Percentiles rank a stretch among this genome's conserved stretches.
phyloP scores from a whole-genome alignment of 2,888 invertebrate species.

The Stenichneumon culpator region DNA sequence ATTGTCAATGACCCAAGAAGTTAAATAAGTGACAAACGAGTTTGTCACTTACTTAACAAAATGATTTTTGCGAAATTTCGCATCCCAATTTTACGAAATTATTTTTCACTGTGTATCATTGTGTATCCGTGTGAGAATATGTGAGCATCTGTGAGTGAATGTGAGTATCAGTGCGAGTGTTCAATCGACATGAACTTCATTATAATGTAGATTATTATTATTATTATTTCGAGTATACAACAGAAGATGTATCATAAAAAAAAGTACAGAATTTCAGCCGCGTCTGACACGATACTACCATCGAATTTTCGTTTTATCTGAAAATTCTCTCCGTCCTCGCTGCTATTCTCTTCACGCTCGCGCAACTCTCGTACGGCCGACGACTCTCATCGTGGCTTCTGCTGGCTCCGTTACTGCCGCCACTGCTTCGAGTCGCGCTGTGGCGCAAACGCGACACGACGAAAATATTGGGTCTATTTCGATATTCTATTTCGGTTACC shows the following conservation, averaged over 20 bases:
- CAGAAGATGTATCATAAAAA: neutral
- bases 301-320: slow-evolving; percentile 31
- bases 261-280: neutral
- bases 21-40: too few relatives aligned
- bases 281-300: neutral
- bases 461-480: slow-evolving; percentile 85
- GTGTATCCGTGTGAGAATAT: too few relatives aligned
- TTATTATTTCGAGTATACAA: neutral
- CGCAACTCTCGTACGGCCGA: slow-evolving; percentile 50
- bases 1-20: too few relatives aligned
- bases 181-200: neutral
- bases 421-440: slow-evolving; percentile 75
- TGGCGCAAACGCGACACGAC: slow-evolving; percentile 85
- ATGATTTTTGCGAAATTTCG: too few relatives aligned
- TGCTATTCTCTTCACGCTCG: slow-evolving; percentile 22
- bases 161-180: neutral
- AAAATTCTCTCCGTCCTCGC: slow-evolving; percentile 9
- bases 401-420: slow-evolving; percentile 28
- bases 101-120: too few relatives aligned
- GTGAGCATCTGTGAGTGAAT: too few relatives aligned
- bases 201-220: neutral
- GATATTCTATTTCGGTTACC: slow-evolving; percentile 84
- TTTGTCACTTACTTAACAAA: too few relatives aligned
- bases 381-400: slow-evolving; percentile 58
- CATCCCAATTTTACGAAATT: too few relatives aligned